Percentiles rank a stretch among this genome's conserved stretches.
phyloP scores from a whole-genome alignment of 2,888 invertebrate genomes.

The Dinocampus coccinellae region DNA sequence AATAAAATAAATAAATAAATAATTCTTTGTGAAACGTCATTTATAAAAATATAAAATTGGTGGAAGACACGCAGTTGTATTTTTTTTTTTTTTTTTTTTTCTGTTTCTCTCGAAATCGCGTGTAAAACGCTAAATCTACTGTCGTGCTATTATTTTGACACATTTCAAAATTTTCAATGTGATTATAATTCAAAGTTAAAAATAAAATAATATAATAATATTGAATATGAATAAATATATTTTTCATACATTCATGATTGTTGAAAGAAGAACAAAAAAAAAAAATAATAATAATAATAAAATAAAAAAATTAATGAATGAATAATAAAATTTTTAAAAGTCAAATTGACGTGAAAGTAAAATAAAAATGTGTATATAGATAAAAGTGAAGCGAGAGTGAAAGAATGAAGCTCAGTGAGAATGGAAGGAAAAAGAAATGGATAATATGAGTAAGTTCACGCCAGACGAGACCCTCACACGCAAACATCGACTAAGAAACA shows the following conservation, averaged over 20 bases:
- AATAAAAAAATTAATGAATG: no score
- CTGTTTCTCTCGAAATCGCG: background rate
- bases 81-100: no score
- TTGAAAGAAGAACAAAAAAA: constrained; percentile 3
- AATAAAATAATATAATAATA: background rate
- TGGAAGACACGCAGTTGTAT: no score
- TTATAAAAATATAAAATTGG: no score
- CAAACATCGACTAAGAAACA: constrained; percentile 19
- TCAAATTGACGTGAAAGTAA: constrained; percentile 11
- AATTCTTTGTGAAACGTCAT: no score
- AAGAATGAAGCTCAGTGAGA: constrained; percentile 10
- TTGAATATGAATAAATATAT: constrained; percentile 9
- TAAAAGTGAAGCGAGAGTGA: background rate
- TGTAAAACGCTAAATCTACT: background rate
- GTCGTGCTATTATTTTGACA: background rate
- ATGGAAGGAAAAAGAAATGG: background rate
- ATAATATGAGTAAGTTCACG: constrained; percentile 3
- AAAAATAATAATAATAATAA: no score
- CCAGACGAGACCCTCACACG: constrained; percentile 24
- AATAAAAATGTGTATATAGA: constrained; percentile 5
- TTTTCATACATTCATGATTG: constrained; percentile 11
- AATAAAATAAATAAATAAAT: no score
- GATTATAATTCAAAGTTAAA: background rate
- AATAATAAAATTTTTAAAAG: no score
- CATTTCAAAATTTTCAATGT: background rate